Evolutionary conservation across 1,140 invertebrate species (phyloP).

Genomic region (Penaeus vannamei): DNA sequence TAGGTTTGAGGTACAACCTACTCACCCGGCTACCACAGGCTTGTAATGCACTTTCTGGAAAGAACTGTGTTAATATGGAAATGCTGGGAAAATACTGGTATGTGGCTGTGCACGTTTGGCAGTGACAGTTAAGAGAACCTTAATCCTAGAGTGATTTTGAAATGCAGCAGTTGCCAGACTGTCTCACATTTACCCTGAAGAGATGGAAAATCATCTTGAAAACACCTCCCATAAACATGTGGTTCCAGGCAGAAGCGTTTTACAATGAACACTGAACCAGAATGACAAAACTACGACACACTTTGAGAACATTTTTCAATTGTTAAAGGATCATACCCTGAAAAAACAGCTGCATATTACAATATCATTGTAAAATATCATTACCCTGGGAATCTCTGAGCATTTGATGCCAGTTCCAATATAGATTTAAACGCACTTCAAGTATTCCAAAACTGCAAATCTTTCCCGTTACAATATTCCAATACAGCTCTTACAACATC

Average conservation of each 20-base stretch:
- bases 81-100: constrained; percentile 59
- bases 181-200: constrained; percentile 34
- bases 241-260: neutral
- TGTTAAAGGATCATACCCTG: constrained; percentile 9
- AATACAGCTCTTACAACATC: too few relatives aligned
- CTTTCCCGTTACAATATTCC: too few relatives aligned
- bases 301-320: constrained; percentile 11
- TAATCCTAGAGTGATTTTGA: constrained; percentile 37
- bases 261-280: neutral
- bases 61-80: constrained; percentile 54
- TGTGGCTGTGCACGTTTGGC: constrained; percentile 61
- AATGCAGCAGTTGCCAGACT: constrained; percentile 23
- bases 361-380: constrained; percentile 3
- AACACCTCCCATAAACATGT: neutral
- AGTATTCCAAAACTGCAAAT: too few relatives aligned
- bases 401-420: neutral
- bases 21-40: constrained; percentile 37
- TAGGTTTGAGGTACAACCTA: too few relatives aligned
- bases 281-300: neutral
- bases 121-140: constrained; percentile 56
- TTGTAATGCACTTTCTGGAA: constrained; percentile 59
- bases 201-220: constrained; percentile 29
- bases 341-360: constrained; percentile 19
- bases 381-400: constrained; percentile 8
- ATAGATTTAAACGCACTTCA: too few relatives aligned